phyloP scores from a whole-genome alignment of 2,113 vertebrate genomes.

The Mustela nigripes region DNA sequence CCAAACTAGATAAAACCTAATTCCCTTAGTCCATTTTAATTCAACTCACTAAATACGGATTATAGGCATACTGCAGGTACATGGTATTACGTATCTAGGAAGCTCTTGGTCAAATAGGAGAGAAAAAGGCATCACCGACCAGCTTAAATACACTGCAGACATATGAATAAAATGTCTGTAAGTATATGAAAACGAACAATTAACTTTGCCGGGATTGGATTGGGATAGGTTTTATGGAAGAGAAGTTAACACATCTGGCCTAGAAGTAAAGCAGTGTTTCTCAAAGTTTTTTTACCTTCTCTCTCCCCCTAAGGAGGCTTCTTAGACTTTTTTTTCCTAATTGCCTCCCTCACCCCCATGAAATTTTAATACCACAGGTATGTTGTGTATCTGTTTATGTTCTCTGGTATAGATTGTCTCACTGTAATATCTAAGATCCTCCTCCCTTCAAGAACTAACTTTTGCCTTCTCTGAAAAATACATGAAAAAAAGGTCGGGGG shows the following conservation, averaged over 20 bases:
- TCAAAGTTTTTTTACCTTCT: neutral
- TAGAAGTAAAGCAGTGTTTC: neutral
- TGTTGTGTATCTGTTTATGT: neutral
- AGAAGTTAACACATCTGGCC: neutral
- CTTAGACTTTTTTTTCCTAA: neutral
- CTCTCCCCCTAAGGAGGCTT: fast-evolving
- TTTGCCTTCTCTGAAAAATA: neutral
- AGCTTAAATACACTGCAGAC: neutral
- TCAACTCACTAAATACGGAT: neutral
- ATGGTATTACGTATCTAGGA: neutral
- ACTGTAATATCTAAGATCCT: neutral
- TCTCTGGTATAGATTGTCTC: neutral
- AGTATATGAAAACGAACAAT: neutral
- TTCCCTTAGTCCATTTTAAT: neutral
- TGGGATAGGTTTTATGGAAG: neutral
- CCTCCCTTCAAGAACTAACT: neutral
- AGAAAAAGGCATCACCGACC: neutral
- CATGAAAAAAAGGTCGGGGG: neutral
- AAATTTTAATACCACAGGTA: neutral
- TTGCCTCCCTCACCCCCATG: neutral
- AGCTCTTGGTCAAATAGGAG: neutral
- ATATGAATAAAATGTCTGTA: neutral
- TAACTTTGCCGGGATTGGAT: too few species aligned
- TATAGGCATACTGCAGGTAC: neutral
- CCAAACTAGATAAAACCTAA: neutral